A percentile compares a stretch with the other conserved stretches of the same genome.
phyloP scores from a whole-genome alignment of 2,113 vertebrate species.

The Cacatua alba region DNA sequence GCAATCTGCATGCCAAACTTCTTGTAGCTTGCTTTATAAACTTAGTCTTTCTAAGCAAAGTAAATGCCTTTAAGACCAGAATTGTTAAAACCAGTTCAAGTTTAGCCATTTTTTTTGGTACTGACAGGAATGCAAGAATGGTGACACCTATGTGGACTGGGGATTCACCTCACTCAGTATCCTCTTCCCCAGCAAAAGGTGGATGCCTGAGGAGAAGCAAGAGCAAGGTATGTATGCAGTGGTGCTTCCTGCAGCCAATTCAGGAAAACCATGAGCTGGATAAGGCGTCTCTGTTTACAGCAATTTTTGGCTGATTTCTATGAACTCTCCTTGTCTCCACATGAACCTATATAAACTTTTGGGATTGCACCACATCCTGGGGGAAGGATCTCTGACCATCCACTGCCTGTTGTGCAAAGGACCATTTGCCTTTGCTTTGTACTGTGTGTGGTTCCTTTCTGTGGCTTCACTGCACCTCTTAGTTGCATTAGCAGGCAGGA shows the following conservation, averaged over 20 bases:
- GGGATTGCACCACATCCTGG: background rate
- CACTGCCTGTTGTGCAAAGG: background rate
- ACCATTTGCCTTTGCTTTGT: background rate
- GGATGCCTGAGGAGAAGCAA: background rate
- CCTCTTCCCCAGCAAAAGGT: background rate
- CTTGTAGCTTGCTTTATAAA: background rate
- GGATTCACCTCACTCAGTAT: background rate
- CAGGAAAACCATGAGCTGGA: background rate
- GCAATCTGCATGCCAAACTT: background rate
- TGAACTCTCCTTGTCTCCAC: background rate
- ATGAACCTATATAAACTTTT: background rate
- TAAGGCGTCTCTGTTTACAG: background rate
- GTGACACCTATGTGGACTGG: background rate
- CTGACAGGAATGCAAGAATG: background rate
- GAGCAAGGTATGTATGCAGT: rapidly evolving
- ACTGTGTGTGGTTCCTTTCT: background rate
- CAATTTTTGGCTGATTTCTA: background rate
- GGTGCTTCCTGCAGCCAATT: background rate
- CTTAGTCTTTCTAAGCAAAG: background rate
- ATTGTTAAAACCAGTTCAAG: background rate
- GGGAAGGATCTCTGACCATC: background rate
- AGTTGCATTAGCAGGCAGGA: background rate
- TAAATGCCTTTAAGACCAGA: background rate
- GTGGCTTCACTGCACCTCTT: background rate
- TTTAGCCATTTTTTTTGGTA: background rate